Evolutionary conservation across 2,888 invertebrate species (phyloP).

Genomic region (Mechanitis messenoides): DNA sequence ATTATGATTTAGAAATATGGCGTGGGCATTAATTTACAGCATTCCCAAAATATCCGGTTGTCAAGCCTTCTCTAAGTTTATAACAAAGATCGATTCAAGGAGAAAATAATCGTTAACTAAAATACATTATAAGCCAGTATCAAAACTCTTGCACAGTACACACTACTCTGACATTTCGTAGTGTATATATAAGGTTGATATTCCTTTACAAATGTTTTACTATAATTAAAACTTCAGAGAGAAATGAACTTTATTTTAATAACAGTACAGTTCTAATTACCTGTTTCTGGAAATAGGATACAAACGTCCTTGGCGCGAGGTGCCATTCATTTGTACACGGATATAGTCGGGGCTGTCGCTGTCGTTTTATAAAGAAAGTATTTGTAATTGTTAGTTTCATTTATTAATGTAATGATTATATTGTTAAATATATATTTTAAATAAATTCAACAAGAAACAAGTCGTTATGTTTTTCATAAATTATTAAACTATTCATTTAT

Average conservation of each 20-base stretch:
- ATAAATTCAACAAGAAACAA: too few species aligned
- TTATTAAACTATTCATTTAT: too few species aligned
- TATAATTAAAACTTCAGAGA: background rate
- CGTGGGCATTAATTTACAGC: too few species aligned
- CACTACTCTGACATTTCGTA: background rate
- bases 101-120: constrained; percentile 21
- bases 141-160: background rate
- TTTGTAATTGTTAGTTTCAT: background rate
- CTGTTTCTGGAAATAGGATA: background rate
- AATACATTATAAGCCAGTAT: constrained; percentile 8
- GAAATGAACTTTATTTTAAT: background rate
- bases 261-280: background rate
- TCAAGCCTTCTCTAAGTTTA: background rate
- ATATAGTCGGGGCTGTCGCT: constrained; percentile 2
- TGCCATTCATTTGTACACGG: constrained; percentile 13
- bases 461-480: too few species aligned
- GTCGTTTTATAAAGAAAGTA: constrained; percentile 1
- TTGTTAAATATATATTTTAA: too few species aligned
- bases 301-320: constrained; percentile 16
- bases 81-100: constrained; percentile 15
- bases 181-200: background rate
- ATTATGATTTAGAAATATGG: too few species aligned
- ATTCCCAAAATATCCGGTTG: constrained; percentile 2
- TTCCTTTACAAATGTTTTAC: background rate
- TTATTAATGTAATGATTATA: too few species aligned